Evolutionary conservation across 2,113 vertebrate genomes (phyloP), one percentile per base, ranked within the genome.

Genomic region (Planiliza haematocheilus): DNA sequence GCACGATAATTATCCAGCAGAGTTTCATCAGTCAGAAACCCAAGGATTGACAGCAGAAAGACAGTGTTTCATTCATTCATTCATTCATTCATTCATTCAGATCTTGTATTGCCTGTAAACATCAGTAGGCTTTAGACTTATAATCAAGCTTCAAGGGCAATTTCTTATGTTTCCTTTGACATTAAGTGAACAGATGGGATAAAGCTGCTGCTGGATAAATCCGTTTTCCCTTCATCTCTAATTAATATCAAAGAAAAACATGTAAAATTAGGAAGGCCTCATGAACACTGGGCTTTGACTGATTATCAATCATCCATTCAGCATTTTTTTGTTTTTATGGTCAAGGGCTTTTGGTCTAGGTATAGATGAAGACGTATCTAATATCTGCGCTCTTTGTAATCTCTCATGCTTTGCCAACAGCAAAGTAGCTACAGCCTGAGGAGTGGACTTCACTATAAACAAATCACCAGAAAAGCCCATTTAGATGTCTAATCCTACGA

Each of bases 401-500:
- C 82, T 62, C 59, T 57, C 46, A 59, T 70, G 48, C 60, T 48
- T 85, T 4, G 43, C 70, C 56, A 16, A 84, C 82, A 89, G 84
- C 86, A 86, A 81, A 82, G 71, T 56, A 63, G 63, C 79, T 43
- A 16, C 21, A 55, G 76, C 81, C 74, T 61, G 56, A 66, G 75
- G 84, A 74, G 9, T 37, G 53, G 79, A 75, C 59, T 45, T 72
- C 65, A 55, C 65, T 67, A 61, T 84, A 84, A 83, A 85, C 76
- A 82, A 85, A 83, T 58, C 39, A 56, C 43, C 49, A 43, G 38
- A 76, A 55, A 42, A 17, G 59, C 39, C 37, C 57, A 79, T 86
- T 79, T 69, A 85, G 68, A 50, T 62, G 7, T 50, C 49, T 41
- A n/a, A n/a, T 58, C 36, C 11, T 45, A n/a, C 30, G 12, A n/a